Evolutionary conservation across 2,888 invertebrate genomes (phyloP).

Genomic region (Cryptophagus acutangulus): DNA sequence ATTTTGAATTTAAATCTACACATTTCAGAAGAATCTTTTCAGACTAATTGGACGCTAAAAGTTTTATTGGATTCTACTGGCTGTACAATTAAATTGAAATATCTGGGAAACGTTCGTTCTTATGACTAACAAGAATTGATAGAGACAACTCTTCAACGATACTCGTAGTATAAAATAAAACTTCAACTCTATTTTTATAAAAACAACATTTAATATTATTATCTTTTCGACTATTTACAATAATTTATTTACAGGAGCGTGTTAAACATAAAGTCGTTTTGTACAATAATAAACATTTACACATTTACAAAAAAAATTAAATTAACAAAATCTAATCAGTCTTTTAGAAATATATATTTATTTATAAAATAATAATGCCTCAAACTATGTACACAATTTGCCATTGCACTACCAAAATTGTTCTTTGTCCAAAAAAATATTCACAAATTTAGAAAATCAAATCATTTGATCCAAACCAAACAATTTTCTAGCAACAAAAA

Average conservation of each 20-base stretch:
- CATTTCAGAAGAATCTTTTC: slow-evolving; percentile 28
- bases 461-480: too few relatives aligned
- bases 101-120: too few relatives aligned
- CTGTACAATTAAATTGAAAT: too few relatives aligned
- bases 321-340: slow-evolving; percentile 40
- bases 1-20: slow-evolving; percentile 38
- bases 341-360: slow-evolving; percentile 37
- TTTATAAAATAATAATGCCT: too few relatives aligned
- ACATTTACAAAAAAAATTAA: slow-evolving; percentile 32
- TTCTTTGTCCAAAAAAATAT: too few relatives aligned
- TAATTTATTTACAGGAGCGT: slow-evolving; percentile 28
- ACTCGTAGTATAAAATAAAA: too few relatives aligned
- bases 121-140: too few relatives aligned
- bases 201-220: slow-evolving; percentile 36
- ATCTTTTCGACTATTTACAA: slow-evolving; percentile 30
- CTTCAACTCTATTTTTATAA: slow-evolving; percentile 20
- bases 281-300: slow-evolving; percentile 34
- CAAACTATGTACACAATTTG: too few relatives aligned
- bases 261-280: slow-evolving; percentile 35
- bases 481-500: too few relatives aligned
- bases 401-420: too few relatives aligned
- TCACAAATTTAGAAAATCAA: too few relatives aligned
- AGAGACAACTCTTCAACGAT: too few relatives aligned
- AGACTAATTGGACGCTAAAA: slow-evolving; percentile 30
- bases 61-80: slow-evolving; percentile 26